Base-by-base conservation (phyloP, 2,888 invertebrate genomes). In the Polyploca ridens region DNA sequence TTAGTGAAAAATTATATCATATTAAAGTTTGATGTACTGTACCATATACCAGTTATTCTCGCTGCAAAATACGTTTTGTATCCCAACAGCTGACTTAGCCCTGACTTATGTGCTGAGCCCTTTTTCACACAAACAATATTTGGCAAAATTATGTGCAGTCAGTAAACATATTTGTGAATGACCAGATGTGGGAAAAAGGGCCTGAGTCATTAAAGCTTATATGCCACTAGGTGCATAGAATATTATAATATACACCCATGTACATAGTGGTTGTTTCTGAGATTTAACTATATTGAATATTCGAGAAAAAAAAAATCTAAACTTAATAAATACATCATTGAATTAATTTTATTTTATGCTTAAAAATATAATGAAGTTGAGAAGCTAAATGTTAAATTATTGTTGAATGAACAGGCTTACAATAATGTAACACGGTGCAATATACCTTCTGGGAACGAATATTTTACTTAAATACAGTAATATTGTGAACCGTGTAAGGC, bases 221-320 rank as follows among this genome's bases (percentile, higher is more conserved):
- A 76, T 72, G 77, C 85, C 84, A 79, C 82, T 84, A 78, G 80
- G 81, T 89, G 83, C 85, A 84, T 84, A 83, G 77, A 78, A 64
- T 66, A 57, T 57, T 44, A 63, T 58, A 60, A 41, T 27, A 46
- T 70, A 73, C 68, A 63, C 81, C 75, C 80, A 78, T 87, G 85
- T 87, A 86, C 83, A 83, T 82, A 85, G 83, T 82, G 85, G 81
- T 81, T 77, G 70, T 67, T 71, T 64, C 71, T 74, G 72, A 79
- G 73, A 69, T 68, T 63, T 54, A 63, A 62, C 66, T 54, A 19
- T 54, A 49, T 59, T 66, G 70, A 72, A 69, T 69, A 79, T 78
- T 77, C 75, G 76, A 80, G 76, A 77, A 73, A 71, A 76, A 82
- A 79, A 76, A 77, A 77, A 76, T 79, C 78, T 73, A 75, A 76